Conservation (phyloP, 2,113 vertebrate genomes). For the Pseudois nayaur region DNA sequence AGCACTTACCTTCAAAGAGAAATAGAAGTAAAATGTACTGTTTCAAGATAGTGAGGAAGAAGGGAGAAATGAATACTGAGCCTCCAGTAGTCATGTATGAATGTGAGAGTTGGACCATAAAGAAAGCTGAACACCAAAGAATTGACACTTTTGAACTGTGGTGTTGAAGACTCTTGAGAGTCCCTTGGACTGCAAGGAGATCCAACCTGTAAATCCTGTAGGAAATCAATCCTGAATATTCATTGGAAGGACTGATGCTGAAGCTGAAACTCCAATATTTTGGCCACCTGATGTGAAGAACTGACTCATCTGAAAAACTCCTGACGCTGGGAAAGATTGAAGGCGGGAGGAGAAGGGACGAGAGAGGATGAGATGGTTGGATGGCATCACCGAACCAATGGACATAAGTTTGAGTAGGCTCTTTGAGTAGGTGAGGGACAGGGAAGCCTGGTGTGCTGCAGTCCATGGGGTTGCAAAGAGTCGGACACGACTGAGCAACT, state of each 20-base stretch:
- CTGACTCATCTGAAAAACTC: background rate
- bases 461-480: background rate
- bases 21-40: background rate
- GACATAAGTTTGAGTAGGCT: background rate
- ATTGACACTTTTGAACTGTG: background rate
- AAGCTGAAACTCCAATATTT: background rate
- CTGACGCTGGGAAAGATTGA: background rate
- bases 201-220: background rate
- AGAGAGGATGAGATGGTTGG: background rate
- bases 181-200: background rate
- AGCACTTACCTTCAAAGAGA: background rate
- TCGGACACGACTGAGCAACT: accelerated
- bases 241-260: background rate
- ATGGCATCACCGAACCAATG: background rate
- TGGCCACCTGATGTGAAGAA: background rate
- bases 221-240: background rate
- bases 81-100: background rate
- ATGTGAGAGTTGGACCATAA: background rate
- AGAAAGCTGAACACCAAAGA: background rate
- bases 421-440: background rate
- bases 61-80: background rate
- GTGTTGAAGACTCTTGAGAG: background rate
- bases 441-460: background rate
- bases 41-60: background rate
- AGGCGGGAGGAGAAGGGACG: background rate